These are phyloP conservation scores for Microchrysa polita DNA, from an alignment of 2,888 invertebrate genomes.

Conservation along the genomic window DNA sequence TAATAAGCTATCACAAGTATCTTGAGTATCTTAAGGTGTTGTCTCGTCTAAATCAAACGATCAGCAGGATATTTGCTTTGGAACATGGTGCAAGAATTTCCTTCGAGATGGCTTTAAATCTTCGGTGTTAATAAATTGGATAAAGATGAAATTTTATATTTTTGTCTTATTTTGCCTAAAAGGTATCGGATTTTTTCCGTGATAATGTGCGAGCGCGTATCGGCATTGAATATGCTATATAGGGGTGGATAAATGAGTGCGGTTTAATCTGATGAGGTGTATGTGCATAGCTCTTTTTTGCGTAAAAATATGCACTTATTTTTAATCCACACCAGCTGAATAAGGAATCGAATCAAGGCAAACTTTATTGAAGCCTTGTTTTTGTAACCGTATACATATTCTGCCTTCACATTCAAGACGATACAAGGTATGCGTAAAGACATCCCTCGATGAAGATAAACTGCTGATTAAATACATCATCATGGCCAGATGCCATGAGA, in stretches of 20 bases:
- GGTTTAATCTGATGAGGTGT: not conserved
- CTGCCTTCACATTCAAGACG: too few relatives aligned
- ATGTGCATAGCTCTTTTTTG: too few relatives aligned
- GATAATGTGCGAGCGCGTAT: not conserved
- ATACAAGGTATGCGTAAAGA: too few relatives aligned
- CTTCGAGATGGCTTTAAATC: conserved; percentile 48
- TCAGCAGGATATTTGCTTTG: conserved; percentile 50
- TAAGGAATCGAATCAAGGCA: too few relatives aligned
- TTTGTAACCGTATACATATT: too few relatives aligned
- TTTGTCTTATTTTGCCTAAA: conserved; percentile 35
- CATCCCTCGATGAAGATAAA: conserved; percentile 11
- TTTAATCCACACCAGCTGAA: too few relatives aligned
- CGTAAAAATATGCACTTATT: too few relatives aligned
- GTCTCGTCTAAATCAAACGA: conserved; percentile 50
- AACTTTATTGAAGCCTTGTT: too few relatives aligned
- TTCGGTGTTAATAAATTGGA: conserved; percentile 37
- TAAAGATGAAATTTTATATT: conserved; percentile 35
- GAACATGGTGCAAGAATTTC: conserved; percentile 49
- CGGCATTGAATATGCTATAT: not conserved
- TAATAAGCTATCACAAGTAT: conserved; percentile 48
- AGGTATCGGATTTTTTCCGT: conserved; percentile 7
- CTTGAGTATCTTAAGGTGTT: conserved; percentile 47
- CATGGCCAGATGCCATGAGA: conserved; percentile 7
- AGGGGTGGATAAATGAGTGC: not conserved
- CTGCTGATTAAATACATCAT: conserved; percentile 18